Evolutionary conservation across 2,797 vertebrate species (phyloP).

Genomic region (Parambassis ranga): DNA sequence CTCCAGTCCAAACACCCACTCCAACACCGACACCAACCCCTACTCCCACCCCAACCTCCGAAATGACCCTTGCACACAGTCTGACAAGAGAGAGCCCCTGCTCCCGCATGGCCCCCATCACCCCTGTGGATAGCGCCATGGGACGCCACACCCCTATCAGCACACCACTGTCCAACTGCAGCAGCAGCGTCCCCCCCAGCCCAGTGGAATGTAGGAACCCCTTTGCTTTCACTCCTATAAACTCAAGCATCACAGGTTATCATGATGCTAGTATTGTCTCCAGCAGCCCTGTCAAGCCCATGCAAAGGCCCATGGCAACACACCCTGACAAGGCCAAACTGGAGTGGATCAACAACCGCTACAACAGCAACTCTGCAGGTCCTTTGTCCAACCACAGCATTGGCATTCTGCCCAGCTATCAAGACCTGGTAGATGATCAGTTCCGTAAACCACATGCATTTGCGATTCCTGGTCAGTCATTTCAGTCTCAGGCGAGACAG

Average conservation of each 20-base stretch:
- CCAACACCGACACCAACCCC: constrained; percentile 90
- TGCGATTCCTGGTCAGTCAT: constrained; percentile 93
- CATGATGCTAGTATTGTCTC: constrained; percentile 95
- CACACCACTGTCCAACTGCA: constrained; percentile 96
- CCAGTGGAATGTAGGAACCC: constrained; percentile 98
- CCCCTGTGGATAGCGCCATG: constrained; percentile 92
- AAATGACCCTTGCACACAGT: constrained; percentile 90
- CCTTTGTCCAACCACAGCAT: constrained; percentile 86
- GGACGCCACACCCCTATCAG: constrained; percentile 95
- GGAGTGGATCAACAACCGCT: constrained; percentile 98
- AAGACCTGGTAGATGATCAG: constrained; percentile 95
- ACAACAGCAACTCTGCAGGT: constrained; percentile 84
- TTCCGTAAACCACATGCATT: constrained; percentile 98
- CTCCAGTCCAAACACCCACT: constrained; percentile 91
- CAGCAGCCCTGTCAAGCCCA: constrained; percentile 96
- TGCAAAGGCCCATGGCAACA: constrained; percentile 98
- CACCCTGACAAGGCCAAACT: constrained; percentile 98
- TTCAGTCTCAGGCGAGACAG: constrained; percentile 89
- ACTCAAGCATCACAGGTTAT: constrained; percentile 91
- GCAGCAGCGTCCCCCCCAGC: constrained; percentile 96
- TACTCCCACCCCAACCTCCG: constrained; percentile 92
- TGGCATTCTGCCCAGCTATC: constrained; percentile 93
- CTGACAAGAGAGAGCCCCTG: constrained; percentile 94
- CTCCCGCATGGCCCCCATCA: constrained; percentile 91
- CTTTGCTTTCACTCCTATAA: constrained; percentile 97